A percentile compares a stretch with the other conserved stretches of the same genome.
Conservation (phyloP, 2,888 invertebrate species). For the Ormyrus nitidulus region DNA sequence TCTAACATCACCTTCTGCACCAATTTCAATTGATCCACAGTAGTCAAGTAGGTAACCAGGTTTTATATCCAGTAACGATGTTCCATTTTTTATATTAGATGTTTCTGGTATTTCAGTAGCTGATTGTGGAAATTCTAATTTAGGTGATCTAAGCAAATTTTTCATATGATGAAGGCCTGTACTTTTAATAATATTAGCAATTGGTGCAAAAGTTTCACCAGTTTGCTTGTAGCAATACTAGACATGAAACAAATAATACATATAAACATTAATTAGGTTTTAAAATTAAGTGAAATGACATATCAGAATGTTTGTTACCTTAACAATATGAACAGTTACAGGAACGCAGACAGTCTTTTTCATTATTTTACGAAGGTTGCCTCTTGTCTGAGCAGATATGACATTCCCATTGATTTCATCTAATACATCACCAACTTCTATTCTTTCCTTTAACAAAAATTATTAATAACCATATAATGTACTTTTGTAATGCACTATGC, state of each 20-base stretch:
- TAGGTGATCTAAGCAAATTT: slow-evolving; percentile 61
- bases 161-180: slow-evolving; percentile 68
- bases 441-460: slow-evolving; percentile 76
- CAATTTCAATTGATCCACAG: slow-evolving; percentile 76
- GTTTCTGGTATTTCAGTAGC: not conserved
- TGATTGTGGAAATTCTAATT: slow-evolving; percentile 39
- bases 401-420: slow-evolving; percentile 80
- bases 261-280: slow-evolving; percentile 4
- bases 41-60: slow-evolving; percentile 76
- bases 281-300: too few species aligned
- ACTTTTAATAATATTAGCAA: slow-evolving; percentile 71
- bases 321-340: slow-evolving; percentile 76
- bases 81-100: slow-evolving; percentile 33
- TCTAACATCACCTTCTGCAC: slow-evolving; percentile 76
- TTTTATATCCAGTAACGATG: slow-evolving; percentile 56
- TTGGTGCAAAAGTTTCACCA: slow-evolving; percentile 76
- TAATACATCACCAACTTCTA: slow-evolving; percentile 80
- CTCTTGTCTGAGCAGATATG: slow-evolving; percentile 75
- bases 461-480: not conserved
- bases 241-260: slow-evolving; percentile 38
- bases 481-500: not conserved
- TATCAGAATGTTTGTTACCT: slow-evolving; percentile 72
- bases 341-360: slow-evolving; percentile 76
- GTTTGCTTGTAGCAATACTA: slow-evolving; percentile 71
- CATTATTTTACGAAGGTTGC: slow-evolving; percentile 77